Evolutionary conservation across 2,113 vertebrate genomes (phyloP).

Genomic region (Mirounga angustirostris): DNA sequence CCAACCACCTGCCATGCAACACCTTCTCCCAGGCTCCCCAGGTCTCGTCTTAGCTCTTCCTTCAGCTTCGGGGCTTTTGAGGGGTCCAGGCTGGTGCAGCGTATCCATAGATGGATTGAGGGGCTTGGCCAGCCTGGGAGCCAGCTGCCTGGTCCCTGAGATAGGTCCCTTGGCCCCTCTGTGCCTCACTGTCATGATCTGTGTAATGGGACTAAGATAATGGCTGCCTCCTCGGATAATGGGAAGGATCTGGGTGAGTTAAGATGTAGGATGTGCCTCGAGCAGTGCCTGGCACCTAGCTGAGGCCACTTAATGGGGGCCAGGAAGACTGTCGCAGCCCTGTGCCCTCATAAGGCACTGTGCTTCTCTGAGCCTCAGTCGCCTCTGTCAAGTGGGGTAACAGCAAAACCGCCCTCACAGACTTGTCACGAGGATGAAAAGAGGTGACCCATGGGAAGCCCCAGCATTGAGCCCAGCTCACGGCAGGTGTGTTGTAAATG

Average conservation of each 20-base stretch:
- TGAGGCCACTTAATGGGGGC: background rate
- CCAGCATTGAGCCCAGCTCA: background rate
- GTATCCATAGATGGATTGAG: rapidly evolving
- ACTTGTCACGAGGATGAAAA: rapidly evolving
- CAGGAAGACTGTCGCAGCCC: background rate
- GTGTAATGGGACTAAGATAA: background rate
- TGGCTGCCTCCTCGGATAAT: background rate
- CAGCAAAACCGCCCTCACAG: too few species aligned
- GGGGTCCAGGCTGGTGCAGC: background rate
- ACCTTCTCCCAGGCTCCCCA: too few species aligned
- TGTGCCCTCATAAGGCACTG: background rate
- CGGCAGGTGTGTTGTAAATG: rapidly evolving
- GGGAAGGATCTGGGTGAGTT: background rate
- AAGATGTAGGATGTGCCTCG: rapidly evolving
- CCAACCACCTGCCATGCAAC: background rate
- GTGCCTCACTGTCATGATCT: background rate
- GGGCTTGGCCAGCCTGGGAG: background rate
- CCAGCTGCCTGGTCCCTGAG: background rate
- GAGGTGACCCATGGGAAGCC: background rate
- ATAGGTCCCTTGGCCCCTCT: background rate
- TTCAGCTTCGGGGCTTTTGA: background rate
- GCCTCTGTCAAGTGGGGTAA: background rate
- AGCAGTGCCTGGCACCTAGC: background rate
- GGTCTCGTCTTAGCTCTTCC: background rate
- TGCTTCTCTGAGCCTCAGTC: background rate